Percentiles rank a stretch among this genome's conserved stretches.
Evolutionary conservation across 2,888 invertebrate genomes (phyloP).

Genomic region (Heteromurus nitidus): DNA sequence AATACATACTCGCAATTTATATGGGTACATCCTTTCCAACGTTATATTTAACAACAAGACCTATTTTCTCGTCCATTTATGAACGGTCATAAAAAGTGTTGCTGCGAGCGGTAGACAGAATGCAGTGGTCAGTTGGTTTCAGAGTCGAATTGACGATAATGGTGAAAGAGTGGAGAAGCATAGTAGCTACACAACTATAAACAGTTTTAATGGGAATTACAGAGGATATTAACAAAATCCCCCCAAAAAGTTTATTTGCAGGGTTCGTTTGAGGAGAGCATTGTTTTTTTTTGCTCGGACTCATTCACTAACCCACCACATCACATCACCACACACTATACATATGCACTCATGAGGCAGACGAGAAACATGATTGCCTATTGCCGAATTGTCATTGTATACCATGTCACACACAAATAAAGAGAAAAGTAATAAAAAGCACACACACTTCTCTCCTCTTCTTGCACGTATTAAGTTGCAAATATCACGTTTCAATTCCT

Average conservation of each 20-base stretch:
- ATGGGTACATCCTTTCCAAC: not conserved
- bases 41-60: not conserved
- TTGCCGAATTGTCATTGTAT: constrained; percentile 13
- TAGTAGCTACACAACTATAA: not conserved
- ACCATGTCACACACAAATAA: not conserved
- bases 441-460: not conserved
- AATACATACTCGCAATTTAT: not conserved
- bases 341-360: not conserved
- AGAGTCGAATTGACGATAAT: no score
- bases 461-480: constrained; percentile 51
- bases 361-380: not conserved
- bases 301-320: no score
- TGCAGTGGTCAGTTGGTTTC: constrained; percentile 28
- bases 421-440: constrained; percentile 42
- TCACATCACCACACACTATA: no score
- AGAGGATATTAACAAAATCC: constrained; percentile 31
- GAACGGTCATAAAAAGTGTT: constrained; percentile 40
- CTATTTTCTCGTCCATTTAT: not conserved
- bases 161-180: constrained; percentile 1
- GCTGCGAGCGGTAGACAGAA: not conserved
- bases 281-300: not conserved
- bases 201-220: constrained; percentile 33
- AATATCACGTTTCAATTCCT: constrained; percentile 65
- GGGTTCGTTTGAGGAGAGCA: not conserved
- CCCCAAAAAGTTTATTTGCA: constrained; percentile 45